phyloP scores from a whole-genome alignment of 2,113 vertebrate species.

The Callithrix jacchus region DNA sequence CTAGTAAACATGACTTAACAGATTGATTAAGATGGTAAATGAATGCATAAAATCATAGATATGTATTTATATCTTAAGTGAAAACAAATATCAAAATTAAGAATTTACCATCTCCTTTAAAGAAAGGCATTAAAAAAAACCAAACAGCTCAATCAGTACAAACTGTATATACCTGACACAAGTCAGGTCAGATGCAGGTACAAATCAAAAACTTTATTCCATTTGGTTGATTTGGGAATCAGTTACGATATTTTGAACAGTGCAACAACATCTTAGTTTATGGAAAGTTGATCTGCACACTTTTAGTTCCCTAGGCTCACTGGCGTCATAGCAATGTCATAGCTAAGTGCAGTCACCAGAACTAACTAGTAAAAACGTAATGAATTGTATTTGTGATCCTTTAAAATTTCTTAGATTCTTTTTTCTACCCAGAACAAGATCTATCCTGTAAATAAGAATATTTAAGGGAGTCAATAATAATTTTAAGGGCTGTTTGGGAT shows the following conservation, averaged over 20 bases:
- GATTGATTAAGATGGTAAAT: not conserved
- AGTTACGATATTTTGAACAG: not conserved
- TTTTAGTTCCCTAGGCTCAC: not conserved
- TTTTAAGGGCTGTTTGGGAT: not conserved
- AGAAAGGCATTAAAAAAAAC: not conserved
- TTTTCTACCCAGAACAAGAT: not conserved
- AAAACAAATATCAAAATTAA: not conserved
- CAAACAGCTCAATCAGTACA: not conserved
- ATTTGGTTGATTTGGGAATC: not conserved
- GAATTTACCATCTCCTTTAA: not conserved
- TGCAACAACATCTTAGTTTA: not conserved
- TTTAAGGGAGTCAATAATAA: not conserved
- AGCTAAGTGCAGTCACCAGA: not conserved
- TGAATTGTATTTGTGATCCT: not conserved
- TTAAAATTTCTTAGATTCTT: slow-evolving; percentile 11
- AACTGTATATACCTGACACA: not conserved
- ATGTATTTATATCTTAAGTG: not conserved
- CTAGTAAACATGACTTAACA: not conserved
- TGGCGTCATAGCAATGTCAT: not conserved
- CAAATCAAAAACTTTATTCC: not conserved
- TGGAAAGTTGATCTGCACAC: not conserved
- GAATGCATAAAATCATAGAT: not conserved
- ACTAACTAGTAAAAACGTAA: not conserved
- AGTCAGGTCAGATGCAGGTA: not conserved
- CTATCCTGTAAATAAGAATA: not conserved